A percentile compares a stretch with the other conserved stretches of the same genome.
Evolutionary conservation across 2,113 vertebrate species (phyloP).

Genomic region (Anguilla rostrata): DNA sequence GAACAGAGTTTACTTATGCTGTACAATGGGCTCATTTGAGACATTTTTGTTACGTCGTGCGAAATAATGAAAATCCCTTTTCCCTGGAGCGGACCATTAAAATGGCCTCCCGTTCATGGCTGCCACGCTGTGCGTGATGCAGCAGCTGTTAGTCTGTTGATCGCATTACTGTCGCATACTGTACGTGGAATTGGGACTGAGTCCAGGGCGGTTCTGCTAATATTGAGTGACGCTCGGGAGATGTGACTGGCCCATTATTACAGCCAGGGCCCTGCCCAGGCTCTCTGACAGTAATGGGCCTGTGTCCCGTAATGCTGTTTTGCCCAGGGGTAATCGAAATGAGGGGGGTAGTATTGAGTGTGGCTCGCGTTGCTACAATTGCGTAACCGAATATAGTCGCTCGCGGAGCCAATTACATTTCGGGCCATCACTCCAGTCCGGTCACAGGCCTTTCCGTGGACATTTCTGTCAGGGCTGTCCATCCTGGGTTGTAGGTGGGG

Average conservation of each 20-base stretch:
- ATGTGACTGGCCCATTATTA: constrained; percentile 5
- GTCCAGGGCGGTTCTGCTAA: background rate
- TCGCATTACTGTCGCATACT: background rate
- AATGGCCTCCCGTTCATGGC: background rate
- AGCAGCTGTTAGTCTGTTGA: background rate
- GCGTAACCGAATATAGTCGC: background rate
- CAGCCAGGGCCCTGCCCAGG: background rate
- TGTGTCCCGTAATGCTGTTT: background rate
- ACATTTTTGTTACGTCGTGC: background rate
- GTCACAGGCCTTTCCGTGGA: background rate
- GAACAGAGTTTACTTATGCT: background rate
- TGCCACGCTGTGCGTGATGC: too few species aligned
- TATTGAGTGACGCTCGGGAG: background rate
- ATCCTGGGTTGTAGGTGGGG: background rate
- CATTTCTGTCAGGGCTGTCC: background rate
- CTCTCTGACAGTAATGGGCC: background rate
- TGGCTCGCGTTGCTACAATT: background rate
- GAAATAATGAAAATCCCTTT: background rate
- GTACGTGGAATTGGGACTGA: background rate
- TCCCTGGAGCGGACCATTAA: background rate
- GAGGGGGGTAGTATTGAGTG: background rate
- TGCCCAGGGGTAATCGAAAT: background rate
- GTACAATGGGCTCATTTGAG: background rate
- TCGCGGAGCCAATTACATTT: background rate
- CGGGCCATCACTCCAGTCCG: background rate